These are phyloP conservation scores for Anoura caudifer DNA, from an alignment of 2,113 vertebrate species.

Conservation along the genomic window DNA sequence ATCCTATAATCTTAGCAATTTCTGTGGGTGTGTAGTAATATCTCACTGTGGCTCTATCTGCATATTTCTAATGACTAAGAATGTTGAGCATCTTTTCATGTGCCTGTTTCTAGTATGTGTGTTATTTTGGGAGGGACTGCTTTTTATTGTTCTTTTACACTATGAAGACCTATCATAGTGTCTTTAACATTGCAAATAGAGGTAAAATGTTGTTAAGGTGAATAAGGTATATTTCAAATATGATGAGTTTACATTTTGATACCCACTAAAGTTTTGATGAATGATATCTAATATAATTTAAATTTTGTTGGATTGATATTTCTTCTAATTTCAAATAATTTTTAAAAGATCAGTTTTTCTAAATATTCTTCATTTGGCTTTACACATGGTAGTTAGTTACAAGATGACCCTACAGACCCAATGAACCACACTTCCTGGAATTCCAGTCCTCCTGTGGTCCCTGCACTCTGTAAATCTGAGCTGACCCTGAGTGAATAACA, in stretches of 20 bases:
- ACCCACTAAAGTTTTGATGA: not conserved
- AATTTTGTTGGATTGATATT: not conserved
- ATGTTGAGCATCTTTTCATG: not conserved
- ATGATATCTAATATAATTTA: not conserved
- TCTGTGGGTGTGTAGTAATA: not conserved
- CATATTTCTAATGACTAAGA: not conserved
- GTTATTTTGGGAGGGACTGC: not conserved
- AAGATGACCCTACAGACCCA: not conserved
- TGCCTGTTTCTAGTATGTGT: not conserved
- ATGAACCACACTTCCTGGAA: not conserved
- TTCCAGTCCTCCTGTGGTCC: not conserved
- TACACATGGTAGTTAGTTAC: not conserved
- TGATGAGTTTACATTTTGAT: not conserved
- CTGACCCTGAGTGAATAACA: not conserved
- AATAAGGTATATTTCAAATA: not conserved
- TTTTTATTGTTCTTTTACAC: not conserved
- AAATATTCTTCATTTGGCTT: not conserved
- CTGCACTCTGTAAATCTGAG: not conserved
- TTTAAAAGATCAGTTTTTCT: not conserved
- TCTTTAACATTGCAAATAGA: not conserved
- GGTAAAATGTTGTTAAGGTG: not conserved
- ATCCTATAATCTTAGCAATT: not conserved
- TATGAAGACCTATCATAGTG: not conserved
- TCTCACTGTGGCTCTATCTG: not conserved
- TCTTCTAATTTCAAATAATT: not conserved